phyloP scores from a whole-genome alignment of 2,113 vertebrate genomes.

The Leucoraja erinaceus region DNA sequence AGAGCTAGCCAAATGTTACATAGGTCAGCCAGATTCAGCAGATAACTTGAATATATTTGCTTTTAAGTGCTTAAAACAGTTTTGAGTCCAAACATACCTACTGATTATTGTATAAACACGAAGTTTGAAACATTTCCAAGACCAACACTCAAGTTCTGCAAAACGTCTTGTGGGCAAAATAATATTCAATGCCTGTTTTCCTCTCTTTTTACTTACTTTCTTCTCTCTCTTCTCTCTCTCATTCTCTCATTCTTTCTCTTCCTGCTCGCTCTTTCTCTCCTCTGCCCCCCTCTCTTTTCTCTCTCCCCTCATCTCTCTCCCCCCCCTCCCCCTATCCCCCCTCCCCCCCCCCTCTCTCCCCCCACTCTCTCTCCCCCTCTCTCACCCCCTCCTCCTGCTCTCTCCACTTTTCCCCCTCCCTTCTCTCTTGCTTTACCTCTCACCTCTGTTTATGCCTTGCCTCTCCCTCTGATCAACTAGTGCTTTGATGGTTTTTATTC shows the following conservation, averaged over 20 bases:
- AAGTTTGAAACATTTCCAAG: background rate
- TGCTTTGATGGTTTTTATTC: no score
- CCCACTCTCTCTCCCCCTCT: background rate
- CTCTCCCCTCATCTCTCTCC: background rate
- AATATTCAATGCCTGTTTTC: background rate
- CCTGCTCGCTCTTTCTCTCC: background rate
- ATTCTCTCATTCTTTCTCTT: no score
- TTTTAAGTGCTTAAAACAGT: constrained; percentile 17
- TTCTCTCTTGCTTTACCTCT: no score
- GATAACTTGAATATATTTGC: constrained; percentile 6
- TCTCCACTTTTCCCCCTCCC: no score
- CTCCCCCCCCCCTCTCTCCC: no score
- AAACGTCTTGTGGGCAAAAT: background rate
- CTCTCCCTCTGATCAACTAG: no score
- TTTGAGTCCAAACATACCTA: constrained; percentile 6
- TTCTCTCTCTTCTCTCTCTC: background rate
- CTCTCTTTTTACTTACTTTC: no score
- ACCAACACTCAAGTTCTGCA: background rate
- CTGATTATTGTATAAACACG: constrained; percentile 22
- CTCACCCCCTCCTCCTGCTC: no score
- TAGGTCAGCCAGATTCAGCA: background rate
- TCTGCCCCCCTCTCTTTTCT: no score
- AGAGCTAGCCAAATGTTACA: background rate
- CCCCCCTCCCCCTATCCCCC: no score
- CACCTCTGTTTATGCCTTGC: no score